phyloP scores from a whole-genome alignment of 2,113 vertebrate genomes.

The Merops nubicus region DNA sequence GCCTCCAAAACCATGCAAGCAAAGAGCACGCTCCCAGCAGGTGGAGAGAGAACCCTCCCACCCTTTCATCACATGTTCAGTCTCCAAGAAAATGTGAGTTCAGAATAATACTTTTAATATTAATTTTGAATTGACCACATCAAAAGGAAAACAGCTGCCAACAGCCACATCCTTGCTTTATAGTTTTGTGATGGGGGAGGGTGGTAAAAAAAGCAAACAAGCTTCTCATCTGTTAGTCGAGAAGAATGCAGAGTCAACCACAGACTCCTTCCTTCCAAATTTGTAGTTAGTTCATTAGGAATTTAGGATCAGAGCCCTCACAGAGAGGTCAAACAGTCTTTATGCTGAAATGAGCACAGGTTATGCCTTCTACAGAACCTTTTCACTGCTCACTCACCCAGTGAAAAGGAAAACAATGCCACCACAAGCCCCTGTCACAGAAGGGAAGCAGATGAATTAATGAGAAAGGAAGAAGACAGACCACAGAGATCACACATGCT shows the following conservation, averaged over 20 bases:
- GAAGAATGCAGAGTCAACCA: not conserved
- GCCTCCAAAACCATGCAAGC: not conserved
- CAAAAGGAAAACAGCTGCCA: not conserved
- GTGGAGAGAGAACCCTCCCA: not conserved
- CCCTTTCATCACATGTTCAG: not conserved
- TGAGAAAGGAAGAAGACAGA: not conserved
- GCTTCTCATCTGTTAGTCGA: not conserved
- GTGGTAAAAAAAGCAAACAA: not conserved
- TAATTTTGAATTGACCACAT: not conserved
- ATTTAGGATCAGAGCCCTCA: not conserved
- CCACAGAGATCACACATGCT: not conserved
- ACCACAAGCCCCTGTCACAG: not conserved
- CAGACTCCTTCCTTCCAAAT: not conserved
- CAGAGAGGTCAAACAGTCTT: not conserved
- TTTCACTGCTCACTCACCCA: not conserved
- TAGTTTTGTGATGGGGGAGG: not conserved
- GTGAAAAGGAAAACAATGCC: rapidly evolving
- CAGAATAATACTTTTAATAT: not conserved
- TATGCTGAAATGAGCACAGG: not conserved
- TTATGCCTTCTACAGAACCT: not conserved
- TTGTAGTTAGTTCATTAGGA: not conserved
- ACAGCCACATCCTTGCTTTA: not conserved
- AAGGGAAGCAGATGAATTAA: not conserved
- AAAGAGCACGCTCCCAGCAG: not conserved
- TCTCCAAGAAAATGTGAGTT: not conserved